Evolutionary conservation across 1,140 invertebrate genomes (phyloP).

Genomic region (Drosophila lacertosa): DNA sequence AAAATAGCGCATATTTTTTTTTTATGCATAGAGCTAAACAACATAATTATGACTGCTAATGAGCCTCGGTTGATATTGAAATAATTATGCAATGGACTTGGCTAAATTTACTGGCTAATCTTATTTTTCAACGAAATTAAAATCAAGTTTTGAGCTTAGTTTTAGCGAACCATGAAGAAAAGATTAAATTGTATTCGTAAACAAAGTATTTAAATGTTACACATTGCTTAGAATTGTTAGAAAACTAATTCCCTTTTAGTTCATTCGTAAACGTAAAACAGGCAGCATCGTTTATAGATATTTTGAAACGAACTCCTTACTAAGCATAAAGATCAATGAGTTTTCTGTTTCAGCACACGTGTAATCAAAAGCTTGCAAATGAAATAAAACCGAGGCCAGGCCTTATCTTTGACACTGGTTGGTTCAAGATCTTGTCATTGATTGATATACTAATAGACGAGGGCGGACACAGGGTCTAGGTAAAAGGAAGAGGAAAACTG

Average conservation of each 20-base stretch:
- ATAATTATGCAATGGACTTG: constrained; percentile 4
- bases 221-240: too few species aligned
- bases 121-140: background rate
- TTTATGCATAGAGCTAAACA: background rate
- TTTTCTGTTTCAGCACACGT: background rate
- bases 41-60: background rate
- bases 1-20: background rate
- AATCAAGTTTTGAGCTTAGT: background rate
- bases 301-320: too few species aligned
- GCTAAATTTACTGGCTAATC: background rate
- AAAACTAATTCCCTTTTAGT: too few species aligned
- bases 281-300: too few species aligned
- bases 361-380: background rate
- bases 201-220: too few species aligned
- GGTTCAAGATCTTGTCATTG: constrained; percentile 35
- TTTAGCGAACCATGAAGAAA: background rate
- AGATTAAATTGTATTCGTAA: too few species aligned
- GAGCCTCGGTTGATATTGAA: background rate
- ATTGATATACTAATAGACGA: constrained; percentile 14
- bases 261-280: too few species aligned
- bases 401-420: constrained; percentile 18
- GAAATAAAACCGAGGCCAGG: background rate
- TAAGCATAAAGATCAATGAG: too few species aligned
- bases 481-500: constrained; percentile 13
- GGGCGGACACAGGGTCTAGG: constrained; percentile 24